These are phyloP conservation scores for Gnathonemus echidnorhynchus DNA, from an alignment of 2,113 vertebrate genomes.

Conservation along the genomic window DNA sequence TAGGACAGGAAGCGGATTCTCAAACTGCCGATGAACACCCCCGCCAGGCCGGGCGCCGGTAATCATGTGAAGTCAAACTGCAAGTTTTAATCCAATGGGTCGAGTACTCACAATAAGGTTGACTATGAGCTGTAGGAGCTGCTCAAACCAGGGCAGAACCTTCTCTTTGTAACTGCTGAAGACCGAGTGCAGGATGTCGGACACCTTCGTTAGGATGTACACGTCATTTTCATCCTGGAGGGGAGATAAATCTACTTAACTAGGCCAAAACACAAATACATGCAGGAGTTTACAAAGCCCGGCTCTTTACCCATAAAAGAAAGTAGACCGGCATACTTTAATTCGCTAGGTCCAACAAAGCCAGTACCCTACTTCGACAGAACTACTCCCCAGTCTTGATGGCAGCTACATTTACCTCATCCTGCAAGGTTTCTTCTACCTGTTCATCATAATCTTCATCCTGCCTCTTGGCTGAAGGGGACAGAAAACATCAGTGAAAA, in stretches of 20 bases:
- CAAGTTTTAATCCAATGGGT: neutral
- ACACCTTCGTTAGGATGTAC: slow-evolving; percentile 98
- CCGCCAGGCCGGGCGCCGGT: neutral
- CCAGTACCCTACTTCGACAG: neutral
- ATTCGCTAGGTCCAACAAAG: neutral
- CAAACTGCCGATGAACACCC: neutral
- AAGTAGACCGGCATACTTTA: neutral
- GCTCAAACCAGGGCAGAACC: slow-evolving; percentile 93
- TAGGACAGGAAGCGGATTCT: neutral
- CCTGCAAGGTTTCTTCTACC: slow-evolving; percentile 92
- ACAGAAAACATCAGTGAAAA: slow-evolving; percentile 21
- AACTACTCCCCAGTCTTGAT: neutral
- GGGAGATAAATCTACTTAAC: neutral
- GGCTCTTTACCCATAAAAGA: neutral
- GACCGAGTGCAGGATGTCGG: slow-evolving; percentile 93
- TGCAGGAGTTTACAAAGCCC: neutral
- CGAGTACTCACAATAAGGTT: slow-evolving; percentile 84
- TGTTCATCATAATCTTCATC: slow-evolving; percentile 98
- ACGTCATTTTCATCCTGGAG: slow-evolving; percentile 92
- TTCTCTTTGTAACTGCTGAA: slow-evolving; percentile 97
- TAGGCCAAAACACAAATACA: neutral
- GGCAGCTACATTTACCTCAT: slow-evolving; percentile 68
- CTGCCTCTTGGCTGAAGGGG: slow-evolving; percentile 83
- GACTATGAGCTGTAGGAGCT: slow-evolving; percentile 89
- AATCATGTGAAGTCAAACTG: neutral